These are phyloP conservation scores for Lycocorax pyrrhopterus DNA, from an alignment of 2,113 vertebrate genomes.

Conservation along the genomic window DNA sequence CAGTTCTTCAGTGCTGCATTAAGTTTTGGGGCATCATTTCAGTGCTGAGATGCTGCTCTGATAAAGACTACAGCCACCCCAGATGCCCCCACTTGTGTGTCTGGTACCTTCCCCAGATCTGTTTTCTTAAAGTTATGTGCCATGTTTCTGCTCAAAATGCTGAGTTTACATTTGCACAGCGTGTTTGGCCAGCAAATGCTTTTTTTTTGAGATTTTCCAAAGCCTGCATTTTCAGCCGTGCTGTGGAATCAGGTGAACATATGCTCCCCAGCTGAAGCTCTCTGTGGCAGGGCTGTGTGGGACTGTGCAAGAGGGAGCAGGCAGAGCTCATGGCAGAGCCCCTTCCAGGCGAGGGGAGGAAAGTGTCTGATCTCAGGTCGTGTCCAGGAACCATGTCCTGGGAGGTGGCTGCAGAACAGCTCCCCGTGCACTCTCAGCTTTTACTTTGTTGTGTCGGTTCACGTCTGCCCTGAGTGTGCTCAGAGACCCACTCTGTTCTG, in stretches of 20 bases:
- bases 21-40: not conserved
- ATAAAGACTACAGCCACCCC: not conserved
- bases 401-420: not conserved
- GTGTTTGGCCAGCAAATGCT: not conserved
- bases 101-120: not conserved
- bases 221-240: not conserved
- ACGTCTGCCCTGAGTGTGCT: fast-evolving
- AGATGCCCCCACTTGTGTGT: not conserved
- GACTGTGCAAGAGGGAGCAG: not conserved
- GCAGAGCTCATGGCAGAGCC: not conserved
- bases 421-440: not conserved
- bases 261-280: not conserved
- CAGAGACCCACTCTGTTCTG: not conserved
- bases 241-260: not conserved
- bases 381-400: not conserved
- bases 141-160: not conserved
- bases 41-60: not conserved
- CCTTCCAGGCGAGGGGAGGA: not conserved
- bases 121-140: not conserved
- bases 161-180: not conserved
- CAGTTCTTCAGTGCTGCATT: not conserved
- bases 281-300: fast-evolving
- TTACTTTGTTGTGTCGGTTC: not conserved
- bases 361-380: not conserved
- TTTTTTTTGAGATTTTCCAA: not conserved